A percentile compares a stretch with the other conserved stretches of the same genome.
These are phyloP conservation scores for Adela reaumurella DNA, from an alignment of 2,888 invertebrate genomes.

Conservation along the genomic window DNA sequence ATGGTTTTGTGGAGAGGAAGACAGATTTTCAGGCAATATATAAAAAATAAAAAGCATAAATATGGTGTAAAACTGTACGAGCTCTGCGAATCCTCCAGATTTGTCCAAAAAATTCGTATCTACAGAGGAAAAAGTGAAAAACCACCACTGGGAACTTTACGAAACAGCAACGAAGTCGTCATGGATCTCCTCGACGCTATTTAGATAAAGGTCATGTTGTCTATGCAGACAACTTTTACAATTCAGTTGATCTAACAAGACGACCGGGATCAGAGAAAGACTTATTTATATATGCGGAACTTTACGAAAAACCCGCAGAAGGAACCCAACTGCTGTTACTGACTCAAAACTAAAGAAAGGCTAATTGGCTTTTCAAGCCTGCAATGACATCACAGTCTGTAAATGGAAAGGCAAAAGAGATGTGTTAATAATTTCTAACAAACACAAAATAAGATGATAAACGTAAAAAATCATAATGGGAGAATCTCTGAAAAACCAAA, in stretches of 20 bases:
- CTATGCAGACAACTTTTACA: slow-evolving; percentile 20
- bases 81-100: slow-evolving; percentile 20
- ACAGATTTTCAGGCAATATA: slow-evolving; percentile 17
- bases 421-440: not conserved
- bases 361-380: not conserved
- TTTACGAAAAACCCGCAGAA: slow-evolving; percentile 5
- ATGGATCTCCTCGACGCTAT: slow-evolving; percentile 15
- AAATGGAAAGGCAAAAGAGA: slow-evolving; percentile 9
- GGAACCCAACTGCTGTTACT: not conserved
- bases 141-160: slow-evolving; percentile 11
- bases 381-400: slow-evolving; percentile 4
- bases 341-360: slow-evolving; percentile 4
- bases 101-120: slow-evolving; percentile 15
- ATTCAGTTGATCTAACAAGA: slow-evolving; percentile 13
- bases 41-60: slow-evolving; percentile 19
- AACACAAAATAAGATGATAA: not conserved
- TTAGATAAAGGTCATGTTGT: slow-evolving; percentile 16
- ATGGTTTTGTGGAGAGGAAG: slow-evolving; percentile 19
- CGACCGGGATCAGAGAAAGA: slow-evolving; percentile 16
- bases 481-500: not conserved
- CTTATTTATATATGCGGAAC: slow-evolving; percentile 17
- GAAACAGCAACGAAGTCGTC: slow-evolving; percentile 13
- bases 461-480: not conserved
- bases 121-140: slow-evolving; percentile 12
- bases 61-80: slow-evolving; percentile 20